Base-by-base conservation (phyloP, 2,797 vertebrate genomes). In the Propithecus perrieri region DNA sequence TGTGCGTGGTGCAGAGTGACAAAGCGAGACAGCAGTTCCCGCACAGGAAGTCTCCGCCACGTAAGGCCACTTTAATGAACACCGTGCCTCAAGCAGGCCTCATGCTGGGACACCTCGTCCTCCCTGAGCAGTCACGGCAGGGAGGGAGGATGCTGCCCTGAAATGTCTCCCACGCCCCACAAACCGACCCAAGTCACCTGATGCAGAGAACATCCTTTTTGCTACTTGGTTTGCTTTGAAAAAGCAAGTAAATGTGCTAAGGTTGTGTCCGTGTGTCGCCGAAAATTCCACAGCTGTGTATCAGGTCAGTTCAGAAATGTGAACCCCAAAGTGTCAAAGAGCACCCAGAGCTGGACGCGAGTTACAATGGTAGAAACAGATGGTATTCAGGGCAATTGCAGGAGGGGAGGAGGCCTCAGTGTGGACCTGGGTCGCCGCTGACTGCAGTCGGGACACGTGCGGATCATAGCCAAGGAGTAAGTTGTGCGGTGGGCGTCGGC, bases 261-360 rank as follows among this genome's bases (percentile, higher is more conserved):
- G 92, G 50, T 71, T 55, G 75, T 35, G 8, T 50, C 28, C 3
- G 15, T 59, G 7, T 0, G 61, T 85, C 9, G 79, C 96, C 74
- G 81, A 72, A 48, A 97, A 92, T 83, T 0, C 93, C 93, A 20
- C 96, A 95, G 96, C 85, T 87, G 20, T 85, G 92, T 89, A 57
- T 85, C 95, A 96, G 6, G 80, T 61, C 48, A 61, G 9, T 75
- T n/a, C 90, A 92, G 86, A 79, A 91, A 57, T 13, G 63, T 57
- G 89, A 81, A 59, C 50, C 72, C 59, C 38, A 88, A 33, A 87
- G 10, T 86, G 2, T 35, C 8, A 59, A 65, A 30, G 35, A n/a
- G 50, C 26, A 59, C 9, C n/a, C 35, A 55, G 55, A 55, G 12
- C 53, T 26, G 28, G 41, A 33, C 53, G 43, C n/a, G 20, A 20